These are phyloP conservation scores for Erinaceus europaeus DNA, from an alignment of 2,113 vertebrate genomes.

Conservation along the genomic window DNA sequence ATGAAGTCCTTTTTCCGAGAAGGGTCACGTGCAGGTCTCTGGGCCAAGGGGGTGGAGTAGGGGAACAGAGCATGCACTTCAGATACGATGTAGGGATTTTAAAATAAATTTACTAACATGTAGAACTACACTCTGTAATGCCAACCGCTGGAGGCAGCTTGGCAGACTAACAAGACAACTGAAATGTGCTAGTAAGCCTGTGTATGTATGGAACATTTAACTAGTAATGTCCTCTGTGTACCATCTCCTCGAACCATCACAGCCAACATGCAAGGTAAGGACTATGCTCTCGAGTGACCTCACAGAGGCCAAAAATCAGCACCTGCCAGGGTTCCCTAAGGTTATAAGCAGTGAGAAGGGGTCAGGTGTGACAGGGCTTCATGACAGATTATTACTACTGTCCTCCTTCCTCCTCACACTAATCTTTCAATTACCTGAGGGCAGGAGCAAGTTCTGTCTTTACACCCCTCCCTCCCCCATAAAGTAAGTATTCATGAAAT, in stretches of 20 bases:
- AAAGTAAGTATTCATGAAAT: conserved; percentile 21
- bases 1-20: conserved; percentile 60
- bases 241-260: conserved; percentile 8
- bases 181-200: not conserved
- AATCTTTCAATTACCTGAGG: not conserved
- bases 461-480: not conserved
- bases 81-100: not conserved
- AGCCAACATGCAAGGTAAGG: conserved; percentile 3
- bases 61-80: not conserved
- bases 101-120: not conserved
- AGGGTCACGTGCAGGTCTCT: not conserved
- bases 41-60: not conserved
- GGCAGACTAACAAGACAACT: not conserved
- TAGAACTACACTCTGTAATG: not conserved
- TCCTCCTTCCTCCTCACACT: not conserved
- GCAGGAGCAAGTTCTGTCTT: not conserved
- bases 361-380: not conserved
- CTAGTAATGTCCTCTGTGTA: not conserved
- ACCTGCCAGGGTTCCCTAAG: not conserved
- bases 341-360: not conserved
- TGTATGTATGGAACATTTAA: not conserved
- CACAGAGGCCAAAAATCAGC: not conserved
- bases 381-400: not conserved
- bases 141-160: not conserved
- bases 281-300: conserved; percentile 18